phyloP scores from a whole-genome alignment of 1,140 invertebrate genomes.

The Bombus cullumanus region DNA sequence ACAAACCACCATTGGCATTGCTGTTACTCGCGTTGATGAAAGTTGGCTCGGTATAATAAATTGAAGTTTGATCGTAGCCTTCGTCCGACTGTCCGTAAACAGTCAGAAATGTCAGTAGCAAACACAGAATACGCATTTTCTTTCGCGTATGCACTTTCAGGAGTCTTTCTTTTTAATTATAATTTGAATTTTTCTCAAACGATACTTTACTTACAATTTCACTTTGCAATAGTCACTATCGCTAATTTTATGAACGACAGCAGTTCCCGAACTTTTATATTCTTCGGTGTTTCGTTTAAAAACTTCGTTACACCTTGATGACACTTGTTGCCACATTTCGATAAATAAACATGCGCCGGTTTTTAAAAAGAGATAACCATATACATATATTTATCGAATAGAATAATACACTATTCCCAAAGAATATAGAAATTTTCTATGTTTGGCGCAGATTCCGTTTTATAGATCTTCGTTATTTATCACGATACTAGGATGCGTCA shows the following conservation, averaged over 20 bases:
- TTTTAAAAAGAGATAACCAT: not conserved
- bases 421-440: not conserved
- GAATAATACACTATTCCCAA: not conserved
- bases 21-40: constrained; percentile 52
- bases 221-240: not conserved
- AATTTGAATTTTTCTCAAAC: not conserved
- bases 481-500: constrained; percentile 50
- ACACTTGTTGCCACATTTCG: constrained; percentile 39
- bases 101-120: constrained; percentile 17
- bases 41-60: constrained; percentile 80
- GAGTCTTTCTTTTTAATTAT: not conserved
- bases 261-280: too few species aligned
- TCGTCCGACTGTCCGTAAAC: constrained; percentile 52
- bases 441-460: not conserved
- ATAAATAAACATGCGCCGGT: not conserved
- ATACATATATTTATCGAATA: constrained; percentile 22
- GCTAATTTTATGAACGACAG: not conserved
- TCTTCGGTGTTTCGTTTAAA: not conserved
- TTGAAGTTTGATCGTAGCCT: constrained; percentile 69
- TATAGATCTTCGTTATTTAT: constrained; percentile 29
- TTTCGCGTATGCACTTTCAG: not conserved
- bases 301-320: not conserved
- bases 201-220: not conserved
- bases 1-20: constrained; percentile 70
- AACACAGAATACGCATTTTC: constrained; percentile 42